Base-by-base conservation (phyloP, 2,888 invertebrate species). In the Hydroisotoma schaefferi region DNA sequence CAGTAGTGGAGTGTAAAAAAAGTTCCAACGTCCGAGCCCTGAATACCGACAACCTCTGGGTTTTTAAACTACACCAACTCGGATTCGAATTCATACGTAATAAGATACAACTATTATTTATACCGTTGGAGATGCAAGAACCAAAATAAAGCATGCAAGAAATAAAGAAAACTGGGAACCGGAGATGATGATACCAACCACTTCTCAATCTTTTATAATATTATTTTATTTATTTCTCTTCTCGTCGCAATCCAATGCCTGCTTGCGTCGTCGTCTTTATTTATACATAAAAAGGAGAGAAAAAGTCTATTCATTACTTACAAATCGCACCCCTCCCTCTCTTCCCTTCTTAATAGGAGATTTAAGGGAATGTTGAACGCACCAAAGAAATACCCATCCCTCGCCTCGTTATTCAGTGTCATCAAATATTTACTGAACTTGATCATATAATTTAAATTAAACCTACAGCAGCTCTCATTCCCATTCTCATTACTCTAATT, bases 21-120 rank as follows among this genome's bases (percentile, higher is more conserved):
- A 55, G 55, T 65, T 65, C 53, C 56, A 47, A n/a, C 4, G 61
- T 65, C 61, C 65, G 65, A 61, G 65, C 59, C 56, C 59, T 52
- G 59, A 65, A 61, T 61, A 61, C 59, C 53, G 61, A 63, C 51
- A 52, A 29, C 37, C 37, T 52, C n/a, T 20, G 5, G 4, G 40
- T 40, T 15, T 15, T 10, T 10, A 15, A 33, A 15, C 15, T 10
- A 33, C 33, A 15, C 33, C 33, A 33, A 33, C 15, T 8, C 15
- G 33, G 15, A 33, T 8, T 33, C n/a, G n/a, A n/a, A n/a, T n/a
- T n/a, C n/a, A n/a, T n/a, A n/a, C n/a, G n/a, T n/a, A n/a, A n/a
- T n/a, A n/a, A n/a, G n/a, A n/a, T n/a, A n/a, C n/a, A n/a, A n/a
- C n/a, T n/a, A n/a, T n/a, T n/a, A n/a, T n/a, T n/a, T n/a, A n/a